These are phyloP conservation scores for Eleginops maclovinus DNA, from an alignment of 2,113 vertebrate species.

Conservation along the genomic window DNA sequence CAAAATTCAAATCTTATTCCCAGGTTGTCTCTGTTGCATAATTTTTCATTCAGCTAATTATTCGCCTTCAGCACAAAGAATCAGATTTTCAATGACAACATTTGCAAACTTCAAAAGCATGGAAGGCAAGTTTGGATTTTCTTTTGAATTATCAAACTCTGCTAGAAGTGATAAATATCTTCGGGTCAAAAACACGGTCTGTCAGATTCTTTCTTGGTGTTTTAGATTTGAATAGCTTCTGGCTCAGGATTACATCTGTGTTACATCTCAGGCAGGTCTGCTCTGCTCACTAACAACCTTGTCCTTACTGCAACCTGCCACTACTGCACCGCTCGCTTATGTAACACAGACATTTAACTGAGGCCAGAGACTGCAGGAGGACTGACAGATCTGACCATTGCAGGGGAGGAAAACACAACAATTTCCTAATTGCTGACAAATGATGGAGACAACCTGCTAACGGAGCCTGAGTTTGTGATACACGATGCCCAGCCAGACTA, in stretches of 20 bases:
- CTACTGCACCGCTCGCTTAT: conserved; percentile 45
- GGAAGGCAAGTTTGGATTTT: neutral
- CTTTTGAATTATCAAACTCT: neutral
- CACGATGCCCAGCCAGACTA: neutral
- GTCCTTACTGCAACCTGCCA: conserved; percentile 50
- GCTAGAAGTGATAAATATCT: conserved; percentile 9
- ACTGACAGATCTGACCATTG: conserved; percentile 33
- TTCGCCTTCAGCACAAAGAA: neutral
- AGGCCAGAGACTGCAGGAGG: conserved; percentile 21
- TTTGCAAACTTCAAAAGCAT: neutral
- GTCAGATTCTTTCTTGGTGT: conserved; percentile 22
- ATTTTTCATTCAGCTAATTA: conserved; percentile 27
- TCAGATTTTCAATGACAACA: neutral
- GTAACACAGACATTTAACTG: conserved; percentile 43
- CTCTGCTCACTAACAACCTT: conserved; percentile 51
- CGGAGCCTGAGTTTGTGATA: neutral
- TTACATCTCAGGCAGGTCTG: conserved; percentile 25
- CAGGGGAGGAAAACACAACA: neutral
- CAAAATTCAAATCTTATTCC: conserved; percentile 19
- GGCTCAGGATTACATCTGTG: conserved; percentile 12
- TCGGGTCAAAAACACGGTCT: conserved; percentile 4
- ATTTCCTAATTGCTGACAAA: neutral
- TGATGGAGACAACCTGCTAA: neutral
- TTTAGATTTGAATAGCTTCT: neutral
- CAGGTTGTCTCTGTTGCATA: conserved; percentile 1